Evolutionary conservation across 2,113 vertebrate genomes (phyloP).

Genomic region (Solea solea): DNA sequence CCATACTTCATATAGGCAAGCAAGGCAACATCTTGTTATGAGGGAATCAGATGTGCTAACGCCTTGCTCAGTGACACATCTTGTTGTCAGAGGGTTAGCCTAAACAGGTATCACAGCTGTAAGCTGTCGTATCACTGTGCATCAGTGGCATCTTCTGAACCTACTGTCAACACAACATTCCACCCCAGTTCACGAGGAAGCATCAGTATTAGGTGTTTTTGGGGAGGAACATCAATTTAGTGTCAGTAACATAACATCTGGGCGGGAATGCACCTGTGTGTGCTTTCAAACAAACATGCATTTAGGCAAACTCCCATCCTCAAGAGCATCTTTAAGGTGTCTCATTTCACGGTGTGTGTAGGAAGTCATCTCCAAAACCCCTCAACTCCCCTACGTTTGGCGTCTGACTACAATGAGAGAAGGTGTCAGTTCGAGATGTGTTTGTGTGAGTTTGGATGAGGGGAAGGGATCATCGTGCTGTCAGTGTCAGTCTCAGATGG

Average conservation of each 20-base stretch:
- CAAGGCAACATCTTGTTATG: conserved; percentile 68
- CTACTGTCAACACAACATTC: conserved; percentile 68
- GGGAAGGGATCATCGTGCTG: conserved; percentile 67
- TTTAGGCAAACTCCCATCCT: conserved; percentile 68
- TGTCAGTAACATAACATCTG: conserved; percentile 68
- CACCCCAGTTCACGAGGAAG: conserved; percentile 53
- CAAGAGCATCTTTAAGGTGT: conserved; percentile 75
- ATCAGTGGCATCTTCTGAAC: conserved; percentile 68
- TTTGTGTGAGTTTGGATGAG: conserved; percentile 39
- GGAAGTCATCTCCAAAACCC: conserved; percentile 78
- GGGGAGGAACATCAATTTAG: conserved; percentile 64
- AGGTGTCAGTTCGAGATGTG: conserved; percentile 62
- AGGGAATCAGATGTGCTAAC: conserved; percentile 68
- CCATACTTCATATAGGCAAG: conserved; percentile 57
- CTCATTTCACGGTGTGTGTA: conserved; percentile 71
- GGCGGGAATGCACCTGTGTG: conserved; percentile 52
- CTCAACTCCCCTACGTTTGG: conserved; percentile 55
- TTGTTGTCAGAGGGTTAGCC: conserved; percentile 74
- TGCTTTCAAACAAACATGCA: conserved; percentile 61
- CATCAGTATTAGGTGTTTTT: conserved; percentile 62
- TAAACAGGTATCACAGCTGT: conserved; percentile 78
- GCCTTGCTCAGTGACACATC: conserved; percentile 72
- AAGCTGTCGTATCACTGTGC: conserved; percentile 72
- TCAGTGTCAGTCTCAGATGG: conserved; percentile 71
- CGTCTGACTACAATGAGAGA: conserved; percentile 79